Conservation (phyloP, 1,140 invertebrate genomes). For the Asobara japonica region DNA sequence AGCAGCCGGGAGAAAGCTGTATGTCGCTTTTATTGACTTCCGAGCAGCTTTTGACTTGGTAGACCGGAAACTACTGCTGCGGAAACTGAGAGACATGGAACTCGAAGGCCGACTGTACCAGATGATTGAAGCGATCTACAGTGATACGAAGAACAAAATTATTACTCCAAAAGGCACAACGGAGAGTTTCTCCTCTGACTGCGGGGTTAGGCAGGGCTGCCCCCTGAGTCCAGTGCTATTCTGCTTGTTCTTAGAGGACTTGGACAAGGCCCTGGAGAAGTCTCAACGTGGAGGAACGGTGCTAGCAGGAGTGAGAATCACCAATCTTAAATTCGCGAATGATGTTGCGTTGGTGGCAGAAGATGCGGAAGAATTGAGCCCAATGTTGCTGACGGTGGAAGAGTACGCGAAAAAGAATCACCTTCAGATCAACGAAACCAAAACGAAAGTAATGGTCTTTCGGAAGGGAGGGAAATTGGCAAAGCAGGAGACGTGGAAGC, state of each 20-base stretch:
- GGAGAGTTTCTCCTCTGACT: background rate
- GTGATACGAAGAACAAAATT: background rate
- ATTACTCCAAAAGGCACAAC: background rate
- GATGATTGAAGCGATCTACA: background rate
- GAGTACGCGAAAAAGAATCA: conserved; percentile 18
- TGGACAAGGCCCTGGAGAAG: conserved; percentile 13
- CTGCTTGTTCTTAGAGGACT: conserved; percentile 21
- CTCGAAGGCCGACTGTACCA: background rate
- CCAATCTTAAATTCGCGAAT: conserved; percentile 14
- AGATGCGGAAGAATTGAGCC: background rate
- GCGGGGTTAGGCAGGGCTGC: conserved; percentile 8
- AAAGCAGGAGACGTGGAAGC: background rate
- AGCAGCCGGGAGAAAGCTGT: conserved; percentile 4
- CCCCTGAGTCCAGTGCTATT: background rate
- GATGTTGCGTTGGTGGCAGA: conserved; percentile 21
- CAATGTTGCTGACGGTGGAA: conserved; percentile 10
- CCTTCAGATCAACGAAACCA: conserved; percentile 17
- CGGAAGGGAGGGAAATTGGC: conserved; percentile 5
- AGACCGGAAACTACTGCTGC: background rate
- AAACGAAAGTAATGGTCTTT: conserved; percentile 31
- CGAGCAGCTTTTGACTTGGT: background rate
- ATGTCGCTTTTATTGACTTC: background rate
- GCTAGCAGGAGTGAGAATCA: conserved; percentile 15
- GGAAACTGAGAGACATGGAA: background rate
- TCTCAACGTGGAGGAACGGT: conserved; percentile 16